Percentiles rank a stretch among this genome's conserved stretches.
phyloP scores from a whole-genome alignment of 92 coral and sea anemone genomes.

The Porites divaricata region DNA sequence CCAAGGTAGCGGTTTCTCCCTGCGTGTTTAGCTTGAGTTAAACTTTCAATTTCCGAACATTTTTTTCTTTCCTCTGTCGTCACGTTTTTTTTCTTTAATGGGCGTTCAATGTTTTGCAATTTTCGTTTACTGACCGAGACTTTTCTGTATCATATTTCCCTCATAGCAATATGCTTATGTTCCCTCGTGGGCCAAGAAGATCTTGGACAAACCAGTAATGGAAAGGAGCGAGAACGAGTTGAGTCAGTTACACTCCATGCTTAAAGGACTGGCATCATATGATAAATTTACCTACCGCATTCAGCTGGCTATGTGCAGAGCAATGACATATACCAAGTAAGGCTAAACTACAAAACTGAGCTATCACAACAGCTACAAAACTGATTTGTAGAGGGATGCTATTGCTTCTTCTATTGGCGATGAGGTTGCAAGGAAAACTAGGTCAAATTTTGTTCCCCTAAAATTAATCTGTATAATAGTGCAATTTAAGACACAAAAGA shows the following conservation, averaged over 20 bases:
- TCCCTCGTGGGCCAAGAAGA: constrained; percentile 90
- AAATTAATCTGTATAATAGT: too few relatives aligned
- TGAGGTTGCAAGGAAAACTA: not conserved
- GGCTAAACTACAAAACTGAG: not conserved
- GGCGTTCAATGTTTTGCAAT: not conserved
- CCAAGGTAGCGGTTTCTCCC: too few relatives aligned
- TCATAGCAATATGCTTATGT: constrained; percentile 93
- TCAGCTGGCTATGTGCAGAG: constrained; percentile 97
- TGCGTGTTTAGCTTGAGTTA: too few relatives aligned
- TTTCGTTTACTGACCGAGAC: not conserved
- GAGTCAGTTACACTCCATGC: constrained; percentile 84
- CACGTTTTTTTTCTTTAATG: not conserved
- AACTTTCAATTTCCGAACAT: too few relatives aligned
- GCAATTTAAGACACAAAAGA: too few relatives aligned
- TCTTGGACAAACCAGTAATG: constrained; percentile 82
- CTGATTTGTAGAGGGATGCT: not conserved
- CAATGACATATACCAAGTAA: constrained; percentile 88
- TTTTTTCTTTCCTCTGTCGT: too few relatives aligned
- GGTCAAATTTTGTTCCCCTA: too few relatives aligned
- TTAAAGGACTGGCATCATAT: constrained; percentile 83
- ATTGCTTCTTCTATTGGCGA: not conserved
- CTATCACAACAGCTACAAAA: not conserved
- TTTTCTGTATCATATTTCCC: not conserved
- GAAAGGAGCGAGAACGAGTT: constrained; percentile 85
- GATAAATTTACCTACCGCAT: constrained; percentile 94